Evolutionary conservation across 2,113 vertebrate genomes (phyloP), one percentile per base, ranked within the genome.

Genomic region (Nycticebus coucang): DNA sequence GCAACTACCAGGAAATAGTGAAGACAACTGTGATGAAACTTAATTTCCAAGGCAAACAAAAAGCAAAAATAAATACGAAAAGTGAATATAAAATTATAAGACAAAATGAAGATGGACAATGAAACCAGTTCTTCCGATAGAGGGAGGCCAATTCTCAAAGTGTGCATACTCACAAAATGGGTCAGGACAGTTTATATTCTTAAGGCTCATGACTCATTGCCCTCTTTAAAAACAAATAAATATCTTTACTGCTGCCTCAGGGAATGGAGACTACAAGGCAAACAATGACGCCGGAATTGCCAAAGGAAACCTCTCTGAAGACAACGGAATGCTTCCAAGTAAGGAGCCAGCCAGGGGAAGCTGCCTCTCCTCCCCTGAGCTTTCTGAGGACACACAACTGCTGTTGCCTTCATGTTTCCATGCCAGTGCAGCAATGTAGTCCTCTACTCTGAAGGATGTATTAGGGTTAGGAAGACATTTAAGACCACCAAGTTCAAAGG

Each of bases 31-130:
- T 57, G 97, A 97, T 93, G 77, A 95, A 96, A 93, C 35, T 60
- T 66, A 97, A 97, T 84, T 93, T 96, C 92, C 68, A 74, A 82
- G 9, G 30, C 74, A 95, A 95, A 97, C 98, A 94, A 88, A 94
- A 88, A 93, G 89, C 91, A 97, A 98, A 98, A 26, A 18, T 21
- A 88, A 90, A 60, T 18, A 93, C 19, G 74, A 77, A 97, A 79
- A 94, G 89, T 33, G 84, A 97, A 94, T 57, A 92, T 57, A 94
- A 94, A 92, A 97, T 96, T 96, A 87, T 81, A 95, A 97, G 71
- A 28, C 77, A 97, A 95, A 96, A 94, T 84, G 92, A 96, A 95
- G 79, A 91, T 0, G 0, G 78, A 87, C 95, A 80, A 96, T 71
- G 68, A 96, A 98, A 96, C 91, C 86, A 96, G 92, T 96, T 95